Base-by-base conservation (phyloP, 2,113 vertebrate genomes). In the Hyperoodon ampullatus region DNA sequence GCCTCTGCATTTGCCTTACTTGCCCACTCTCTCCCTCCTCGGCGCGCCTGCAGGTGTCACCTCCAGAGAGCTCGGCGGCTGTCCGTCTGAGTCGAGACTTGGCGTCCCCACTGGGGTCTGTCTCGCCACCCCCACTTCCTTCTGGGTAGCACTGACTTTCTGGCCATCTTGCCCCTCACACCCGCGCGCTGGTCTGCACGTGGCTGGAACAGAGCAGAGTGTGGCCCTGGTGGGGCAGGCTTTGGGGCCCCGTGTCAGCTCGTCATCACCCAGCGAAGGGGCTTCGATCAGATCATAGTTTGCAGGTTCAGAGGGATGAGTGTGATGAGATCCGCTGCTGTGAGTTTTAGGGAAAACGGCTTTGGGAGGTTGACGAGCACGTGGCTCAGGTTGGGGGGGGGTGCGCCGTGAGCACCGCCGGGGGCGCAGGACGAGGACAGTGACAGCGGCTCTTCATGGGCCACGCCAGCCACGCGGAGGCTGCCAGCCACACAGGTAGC, bases 221-320 rank as follows among this genome's bases (percentile, higher is more conserved):
- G 4, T 0, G 14, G 53, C 9, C 10, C 2, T 24, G 39, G 39
- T 3, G 0, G 0, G 12, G 39, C 9, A 5, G 53, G 53, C 21
- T 35, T 5, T 9, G 28, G 78, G 75, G 55, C 13, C 39, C 1
- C 1, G 2, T 2, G 4, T 2, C 10, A 1, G 0, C 33, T 23
- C 3, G 0, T 28, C 4, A 3, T 23, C 2, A 1, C 65, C 21
- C 0, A 16, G 44, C 2, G 1, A 1, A 1, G n/a, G 5, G 13
- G n/a, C 35, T 6, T 53, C 0, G 5, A 0, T 4, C 2, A 7
- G 7, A 8, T 9, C 42, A 2, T 26, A 4, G 60, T 30, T 2
- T 8, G 39, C n/a, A n/a, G 19, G 50, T 42, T 44, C 6, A 7
- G 6, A 58, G 53, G 10, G 11, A 0, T 9, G 39, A 5, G 9